Base-by-base conservation (phyloP, 1,140 invertebrate genomes). In the Semibalanus balanoides region DNA sequence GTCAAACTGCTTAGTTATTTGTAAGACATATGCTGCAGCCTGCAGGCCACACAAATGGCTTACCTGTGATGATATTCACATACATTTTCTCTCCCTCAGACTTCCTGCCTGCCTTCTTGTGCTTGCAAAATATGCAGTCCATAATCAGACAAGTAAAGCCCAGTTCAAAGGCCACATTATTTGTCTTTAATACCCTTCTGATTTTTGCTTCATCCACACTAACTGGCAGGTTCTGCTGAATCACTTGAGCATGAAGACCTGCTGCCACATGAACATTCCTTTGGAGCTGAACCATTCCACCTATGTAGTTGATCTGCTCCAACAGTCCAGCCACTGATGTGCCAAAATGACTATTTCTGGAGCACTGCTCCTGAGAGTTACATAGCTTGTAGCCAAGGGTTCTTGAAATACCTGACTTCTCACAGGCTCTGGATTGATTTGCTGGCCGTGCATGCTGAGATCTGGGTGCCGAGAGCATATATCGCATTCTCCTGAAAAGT, bases 51-150 rank as follows among this genome's bases (percentile, higher is more conserved):
- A n/a, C n/a, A 40, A 17, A 40, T 40, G 17, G 5, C 51, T 28
- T 29, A 30, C 70, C 70, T 72, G 70, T 72, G 0, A 72, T 30
- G 1, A 72, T 72, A n/a, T 72, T 72, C 28, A 72, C 29, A 30
- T 72, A 30, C 70, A 72, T 28, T 29, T 72, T 72, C 11, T 72
- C 70, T 11, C 70, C 22, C 7, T 64, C 51, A 22, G 51, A 72
- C 28, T 72, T 30, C 29, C 29, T 72, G 70, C 28, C 70, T 17
- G 70, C 29, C 11, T 30, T 28, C 29, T 30, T 28, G 28, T 28
- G 70, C n/a, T 72, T 72, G 70, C 70, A 72, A 22, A 72, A 72
- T 7, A 72, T 72, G n/a, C 70, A 72, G 70, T 72, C 70, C 70
- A 72, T 72, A 29, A 72, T 72, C 3, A 72, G 29, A 29, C 70